These are phyloP conservation scores for Nemurella pictetii DNA, from an alignment of 2,888 invertebrate genomes.

Conservation along the genomic window DNA sequence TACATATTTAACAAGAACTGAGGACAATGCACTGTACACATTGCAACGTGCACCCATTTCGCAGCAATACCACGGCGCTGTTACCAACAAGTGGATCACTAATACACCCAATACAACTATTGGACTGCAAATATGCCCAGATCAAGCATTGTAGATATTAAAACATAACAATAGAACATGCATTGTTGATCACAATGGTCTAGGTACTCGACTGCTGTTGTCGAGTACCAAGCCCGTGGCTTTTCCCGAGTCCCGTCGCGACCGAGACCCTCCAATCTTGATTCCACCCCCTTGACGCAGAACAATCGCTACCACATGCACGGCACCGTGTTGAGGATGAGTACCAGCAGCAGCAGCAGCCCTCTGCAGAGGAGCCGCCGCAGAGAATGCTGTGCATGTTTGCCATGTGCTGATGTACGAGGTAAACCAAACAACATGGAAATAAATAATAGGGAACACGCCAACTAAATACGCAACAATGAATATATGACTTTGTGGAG, in stretches of 20 bases:
- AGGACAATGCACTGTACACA: too few species aligned
- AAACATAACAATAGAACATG: constrained; percentile 9
- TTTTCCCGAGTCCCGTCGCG: not conserved
- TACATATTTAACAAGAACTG: too few species aligned
- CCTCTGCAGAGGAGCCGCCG: too few species aligned
- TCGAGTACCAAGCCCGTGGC: not conserved
- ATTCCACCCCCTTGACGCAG: constrained; percentile 10
- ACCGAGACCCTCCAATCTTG: not conserved
- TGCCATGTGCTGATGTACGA: not conserved
- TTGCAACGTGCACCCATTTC: not conserved
- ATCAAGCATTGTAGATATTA: not conserved
- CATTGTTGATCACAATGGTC: not conserved
- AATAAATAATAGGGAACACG: not conserved
- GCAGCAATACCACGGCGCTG: not conserved
- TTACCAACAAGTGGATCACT: constrained; percentile 3
- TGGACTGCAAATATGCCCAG: constrained; percentile 27
- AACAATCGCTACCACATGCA: not conserved
- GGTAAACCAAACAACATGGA: constrained; percentile 11
- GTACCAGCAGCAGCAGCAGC: not conserved
- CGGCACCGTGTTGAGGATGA: too few species aligned
- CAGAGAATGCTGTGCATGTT: not conserved
- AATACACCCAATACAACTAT: constrained; percentile 9
- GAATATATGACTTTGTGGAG: not conserved
- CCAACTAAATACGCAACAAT: not conserved
- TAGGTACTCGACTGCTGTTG: not conserved